Percentiles rank a stretch among this genome's conserved stretches.
Evolutionary conservation across 1,140 invertebrate species (phyloP).

Genomic region (Lithobius niger): DNA sequence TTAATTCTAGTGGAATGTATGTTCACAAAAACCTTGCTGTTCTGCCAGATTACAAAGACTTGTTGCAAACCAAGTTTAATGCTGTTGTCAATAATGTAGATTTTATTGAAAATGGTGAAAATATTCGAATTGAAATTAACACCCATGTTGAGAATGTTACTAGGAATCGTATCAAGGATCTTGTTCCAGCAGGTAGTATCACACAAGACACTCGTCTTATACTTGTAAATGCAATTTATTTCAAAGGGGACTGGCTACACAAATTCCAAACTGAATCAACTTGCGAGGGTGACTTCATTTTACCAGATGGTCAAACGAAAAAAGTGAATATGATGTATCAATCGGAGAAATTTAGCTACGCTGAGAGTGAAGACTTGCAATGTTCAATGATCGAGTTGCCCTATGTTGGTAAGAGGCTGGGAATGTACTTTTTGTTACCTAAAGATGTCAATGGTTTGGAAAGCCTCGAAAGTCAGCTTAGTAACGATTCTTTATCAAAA

Average conservation of each 20-base stretch:
- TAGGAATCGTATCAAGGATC: constrained; percentile 47
- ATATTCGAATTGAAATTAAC: constrained; percentile 45
- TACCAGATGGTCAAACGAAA: constrained; percentile 32
- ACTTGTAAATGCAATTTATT: constrained; percentile 65
- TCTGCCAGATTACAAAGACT: constrained; percentile 40
- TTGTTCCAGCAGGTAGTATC: constrained; percentile 30
- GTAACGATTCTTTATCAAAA: too few species aligned
- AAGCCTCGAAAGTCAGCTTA: constrained; percentile 26
- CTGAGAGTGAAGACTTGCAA: constrained; percentile 45
- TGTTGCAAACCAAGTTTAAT: constrained; percentile 43
- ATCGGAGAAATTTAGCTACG: constrained; percentile 47
- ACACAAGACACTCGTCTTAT: constrained; percentile 35
- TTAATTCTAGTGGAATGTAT: constrained; percentile 49
- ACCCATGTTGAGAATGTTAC: constrained; percentile 55
- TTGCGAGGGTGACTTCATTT: constrained; percentile 38
- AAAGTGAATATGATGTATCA: constrained; percentile 49
- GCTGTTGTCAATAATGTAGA: constrained; percentile 49
- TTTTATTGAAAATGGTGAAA: constrained; percentile 44
- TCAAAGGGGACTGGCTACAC: constrained; percentile 58
- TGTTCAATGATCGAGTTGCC: constrained; percentile 65
- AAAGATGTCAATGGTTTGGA: constrained; percentile 39
- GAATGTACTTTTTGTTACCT: constrained; percentile 46
- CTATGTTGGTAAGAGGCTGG: constrained; percentile 37
- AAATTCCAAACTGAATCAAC: constrained; percentile 48
- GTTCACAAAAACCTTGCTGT: constrained; percentile 37